Evolutionary conservation across 2,113 vertebrate genomes (phyloP).

Genomic region (Sceloporus undulatus): DNA sequence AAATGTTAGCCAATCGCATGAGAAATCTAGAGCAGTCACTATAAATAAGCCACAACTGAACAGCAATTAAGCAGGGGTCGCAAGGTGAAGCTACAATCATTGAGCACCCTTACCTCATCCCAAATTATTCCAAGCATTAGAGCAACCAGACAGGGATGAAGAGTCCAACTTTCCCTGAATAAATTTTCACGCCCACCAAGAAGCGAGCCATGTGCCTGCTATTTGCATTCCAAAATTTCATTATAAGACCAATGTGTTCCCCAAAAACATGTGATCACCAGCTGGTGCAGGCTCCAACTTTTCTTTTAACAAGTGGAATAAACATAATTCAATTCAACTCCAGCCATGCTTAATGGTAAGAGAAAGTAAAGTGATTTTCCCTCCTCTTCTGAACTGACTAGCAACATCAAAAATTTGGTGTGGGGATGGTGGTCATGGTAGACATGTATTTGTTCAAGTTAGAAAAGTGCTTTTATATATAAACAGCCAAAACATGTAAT

Average conservation of each 20-base stretch:
- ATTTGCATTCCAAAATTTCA: conserved; percentile 62
- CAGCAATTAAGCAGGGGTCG: conserved; percentile 19
- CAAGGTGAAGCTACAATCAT: neutral
- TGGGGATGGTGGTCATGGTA: neutral
- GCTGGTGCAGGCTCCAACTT: conserved; percentile 55
- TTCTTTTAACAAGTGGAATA: conserved; percentile 72
- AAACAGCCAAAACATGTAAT: conserved; percentile 25
- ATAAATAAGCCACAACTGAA: conserved; percentile 28
- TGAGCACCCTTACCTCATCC: conserved; percentile 42
- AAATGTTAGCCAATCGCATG: conserved; percentile 22
- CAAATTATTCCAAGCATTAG: conserved; percentile 31
- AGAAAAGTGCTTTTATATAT: conserved; percentile 41
- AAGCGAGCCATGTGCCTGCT: conserved; percentile 46
- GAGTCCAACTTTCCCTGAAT: conserved; percentile 45
- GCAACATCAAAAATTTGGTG: conserved; percentile 51
- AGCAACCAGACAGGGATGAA: conserved; percentile 30
- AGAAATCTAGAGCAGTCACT: neutral
- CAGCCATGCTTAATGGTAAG: conserved; percentile 60
- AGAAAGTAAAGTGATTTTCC: conserved; percentile 60
- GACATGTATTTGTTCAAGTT: conserved; percentile 35
- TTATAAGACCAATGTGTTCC: conserved; percentile 60
- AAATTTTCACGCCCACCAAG: conserved; percentile 43
- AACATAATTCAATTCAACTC: conserved; percentile 69
- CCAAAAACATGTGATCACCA: conserved; percentile 64
- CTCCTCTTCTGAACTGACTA: conserved; percentile 40